phyloP scores from a whole-genome alignment of 2,113 vertebrate genomes.

The Siphamia tubifer region DNA sequence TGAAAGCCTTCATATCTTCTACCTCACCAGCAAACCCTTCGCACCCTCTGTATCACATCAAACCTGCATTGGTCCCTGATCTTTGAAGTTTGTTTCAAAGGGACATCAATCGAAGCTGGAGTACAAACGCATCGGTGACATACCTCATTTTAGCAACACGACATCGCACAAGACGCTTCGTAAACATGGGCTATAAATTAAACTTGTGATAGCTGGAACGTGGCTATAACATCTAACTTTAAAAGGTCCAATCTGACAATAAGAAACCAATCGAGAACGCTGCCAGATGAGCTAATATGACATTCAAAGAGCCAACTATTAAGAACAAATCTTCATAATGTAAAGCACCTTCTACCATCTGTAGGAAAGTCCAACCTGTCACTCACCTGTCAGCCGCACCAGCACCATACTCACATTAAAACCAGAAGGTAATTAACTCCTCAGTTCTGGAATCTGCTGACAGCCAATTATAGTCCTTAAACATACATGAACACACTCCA shows the following conservation, averaged over 20 bases:
- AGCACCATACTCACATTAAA: background rate
- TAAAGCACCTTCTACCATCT: background rate
- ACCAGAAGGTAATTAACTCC: conserved; percentile 45
- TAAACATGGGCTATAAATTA: background rate
- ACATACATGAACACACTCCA: conserved; percentile 25
- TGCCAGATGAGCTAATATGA: background rate
- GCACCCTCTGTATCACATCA: conserved; percentile 43
- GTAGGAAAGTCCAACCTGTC: conserved; percentile 10
- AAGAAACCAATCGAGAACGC: background rate
- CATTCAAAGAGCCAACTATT: background rate
- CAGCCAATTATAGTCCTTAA: conserved; percentile 55
- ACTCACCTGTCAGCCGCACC: conserved; percentile 27
- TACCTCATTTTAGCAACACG: conserved; percentile 7
- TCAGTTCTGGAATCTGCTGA: conserved; percentile 19
- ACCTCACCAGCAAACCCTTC: conserved; percentile 1
- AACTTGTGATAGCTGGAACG: background rate
- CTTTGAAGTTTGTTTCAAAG: conserved; percentile 76
- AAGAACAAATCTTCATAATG: background rate
- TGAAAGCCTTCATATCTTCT: conserved; percentile 39
- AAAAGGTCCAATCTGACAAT: background rate
- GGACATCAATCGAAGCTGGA: conserved; percentile 58
- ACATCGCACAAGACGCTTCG: background rate
- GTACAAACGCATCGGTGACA: conserved; percentile 32
- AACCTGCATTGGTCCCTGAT: conserved; percentile 31
- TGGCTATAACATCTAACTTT: background rate